Evolutionary conservation across 2,797 vertebrate species (phyloP).

Genomic region (Platyrinchus mystaceus): DNA sequence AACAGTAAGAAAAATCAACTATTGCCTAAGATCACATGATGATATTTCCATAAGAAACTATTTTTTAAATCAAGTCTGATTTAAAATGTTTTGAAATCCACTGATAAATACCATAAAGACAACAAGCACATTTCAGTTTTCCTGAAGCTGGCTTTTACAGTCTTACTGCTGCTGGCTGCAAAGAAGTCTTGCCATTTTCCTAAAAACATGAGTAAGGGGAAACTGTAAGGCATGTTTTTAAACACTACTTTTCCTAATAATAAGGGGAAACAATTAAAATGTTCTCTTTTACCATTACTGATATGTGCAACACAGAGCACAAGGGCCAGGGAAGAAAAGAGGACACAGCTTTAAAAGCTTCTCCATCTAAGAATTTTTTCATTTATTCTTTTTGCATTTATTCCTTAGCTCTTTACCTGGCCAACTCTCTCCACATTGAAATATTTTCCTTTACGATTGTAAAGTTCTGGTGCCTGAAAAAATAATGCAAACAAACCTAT

Average conservation of each 20-base stretch:
- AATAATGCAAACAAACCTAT: background rate
- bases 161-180: background rate
- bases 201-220: background rate
- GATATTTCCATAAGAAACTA: background rate
- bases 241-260: background rate
- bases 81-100: background rate
- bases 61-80: background rate
- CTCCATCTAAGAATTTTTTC: background rate
- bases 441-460: constrained; percentile 97
- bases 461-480: constrained; percentile 92
- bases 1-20: background rate
- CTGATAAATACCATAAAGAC: background rate
- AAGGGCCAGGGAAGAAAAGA: background rate
- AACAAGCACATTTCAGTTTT: background rate
- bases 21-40: background rate
- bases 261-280: background rate
- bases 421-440: constrained; percentile 97
- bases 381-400: background rate
- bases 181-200: background rate
- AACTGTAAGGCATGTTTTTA: background rate
- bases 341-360: background rate
- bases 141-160: background rate
- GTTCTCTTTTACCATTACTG: background rate
- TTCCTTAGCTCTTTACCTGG: constrained; percentile 81
- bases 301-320: background rate